Base-by-base conservation (phyloP, 2,113 vertebrate species). In the Blennius ocellaris region DNA sequence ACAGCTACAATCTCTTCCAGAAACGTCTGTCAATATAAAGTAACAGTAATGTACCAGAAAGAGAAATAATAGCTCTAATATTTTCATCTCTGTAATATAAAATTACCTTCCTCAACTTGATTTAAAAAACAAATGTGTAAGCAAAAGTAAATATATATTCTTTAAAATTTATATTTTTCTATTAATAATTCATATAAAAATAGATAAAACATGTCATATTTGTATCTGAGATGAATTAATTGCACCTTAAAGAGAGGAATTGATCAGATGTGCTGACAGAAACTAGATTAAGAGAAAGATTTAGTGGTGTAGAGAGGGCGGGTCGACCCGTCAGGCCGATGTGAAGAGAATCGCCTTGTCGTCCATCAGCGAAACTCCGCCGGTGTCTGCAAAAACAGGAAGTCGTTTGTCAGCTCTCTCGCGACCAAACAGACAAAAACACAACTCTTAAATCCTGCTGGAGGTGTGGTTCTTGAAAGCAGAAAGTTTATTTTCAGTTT, bases 361-460 rank as follows among this genome's bases (percentile, higher is more conserved):
- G 82, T 80, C 80, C 84, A 45, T 82, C 84, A 74, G 77, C 56
- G 52, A 72, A 80, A 73, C 84, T 82, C 69, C 68, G 43, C 69
- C 66, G 80, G 69, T 57, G 82, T 83, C 90, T 92, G 85, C 37
- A 11, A 45, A 78, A 84, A 89, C 80, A 91, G 76, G 82, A 87
- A 83, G 57, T 38, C 30, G 69, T 69, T 12, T 40, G 67, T 90
- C 76, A 88, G 63, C 56, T 2, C 4, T 30, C 64, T 11, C 8
- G 11, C 14, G 52, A 59, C 68, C 44, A 61, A 47, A 56, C 52
- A 41, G 48, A 62, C 15, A 58, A 54, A 50, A n/a, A 37, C 16
- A 15, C n/a, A 30, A 30, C 21, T 30, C 21, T 30, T 8, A 12
- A 48, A 45, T 37, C 45, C 10, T 44, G 12, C 30, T 15, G 5